Evolutionary conservation across 2,797 vertebrate species (phyloP).

Genomic region (Mergus octosetaceus): DNA sequence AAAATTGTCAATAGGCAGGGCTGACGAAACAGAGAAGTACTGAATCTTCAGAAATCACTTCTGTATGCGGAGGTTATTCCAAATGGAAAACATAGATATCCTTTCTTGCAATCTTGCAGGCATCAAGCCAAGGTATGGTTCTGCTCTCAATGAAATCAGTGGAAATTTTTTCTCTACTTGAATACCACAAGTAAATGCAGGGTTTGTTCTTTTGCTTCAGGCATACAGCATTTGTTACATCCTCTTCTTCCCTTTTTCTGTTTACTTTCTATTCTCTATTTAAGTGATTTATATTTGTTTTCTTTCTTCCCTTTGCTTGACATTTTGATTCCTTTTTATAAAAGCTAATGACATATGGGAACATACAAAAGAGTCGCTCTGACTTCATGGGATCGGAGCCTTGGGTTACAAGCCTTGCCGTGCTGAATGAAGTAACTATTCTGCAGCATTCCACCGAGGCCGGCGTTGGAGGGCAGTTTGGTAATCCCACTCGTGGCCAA

Average conservation of each 20-base stretch:
- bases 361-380: not conserved
- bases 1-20: not conserved
- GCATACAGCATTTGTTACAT: not conserved
- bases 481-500: not conserved
- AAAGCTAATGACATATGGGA: not conserved
- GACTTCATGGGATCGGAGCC: not conserved
- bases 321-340: not conserved
- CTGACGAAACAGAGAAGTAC: not conserved
- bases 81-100: not conserved
- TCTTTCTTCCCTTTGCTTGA: not conserved
- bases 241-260: not conserved
- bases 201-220: constrained; percentile 14
- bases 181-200: not conserved
- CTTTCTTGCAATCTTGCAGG: not conserved
- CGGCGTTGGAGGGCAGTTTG: rapidly evolving
- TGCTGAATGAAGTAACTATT: not conserved
- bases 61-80: not conserved
- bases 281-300: not conserved
- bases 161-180: not conserved
- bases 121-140: not conserved
- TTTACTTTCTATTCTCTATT: constrained; percentile 1
- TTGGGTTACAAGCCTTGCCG: not conserved
- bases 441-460: rapidly evolving
- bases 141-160: not conserved
- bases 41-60: not conserved